Conservation (phyloP, 2,797 vertebrate genomes). For the Macropodus opercularis region DNA sequence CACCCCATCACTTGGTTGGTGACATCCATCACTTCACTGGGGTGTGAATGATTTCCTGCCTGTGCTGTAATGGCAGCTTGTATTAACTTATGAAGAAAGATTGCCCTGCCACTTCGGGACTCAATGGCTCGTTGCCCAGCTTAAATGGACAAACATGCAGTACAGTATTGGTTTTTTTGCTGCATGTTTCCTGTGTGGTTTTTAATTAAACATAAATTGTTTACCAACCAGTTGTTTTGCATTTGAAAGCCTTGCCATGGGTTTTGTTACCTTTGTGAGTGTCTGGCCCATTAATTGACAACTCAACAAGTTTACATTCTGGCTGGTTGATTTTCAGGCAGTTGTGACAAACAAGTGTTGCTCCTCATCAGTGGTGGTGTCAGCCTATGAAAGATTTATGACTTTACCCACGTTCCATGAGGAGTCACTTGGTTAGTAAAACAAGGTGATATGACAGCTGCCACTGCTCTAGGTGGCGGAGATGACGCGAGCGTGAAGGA, state of each 20-base stretch:
- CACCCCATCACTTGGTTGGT: neutral
- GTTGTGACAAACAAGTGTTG: neutral
- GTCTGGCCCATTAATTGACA: conserved; percentile 19
- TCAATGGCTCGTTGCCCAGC: conserved; percentile 2
- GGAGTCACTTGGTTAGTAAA: conserved; percentile 45
- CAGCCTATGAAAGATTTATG: conserved; percentile 54
- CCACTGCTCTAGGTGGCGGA: conserved; percentile 45
- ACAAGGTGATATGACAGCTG: conserved; percentile 65
- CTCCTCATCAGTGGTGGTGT: conserved; percentile 35
- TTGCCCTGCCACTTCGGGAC: neutral
- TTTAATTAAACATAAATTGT: conserved; percentile 9
- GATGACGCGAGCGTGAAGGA: conserved; percentile 1
- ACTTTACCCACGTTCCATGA: conserved; percentile 49
- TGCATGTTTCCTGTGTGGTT: conserved; percentile 8
- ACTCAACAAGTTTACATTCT: conserved; percentile 5
- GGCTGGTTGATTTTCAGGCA: conserved; percentile 14
- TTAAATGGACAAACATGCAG: neutral
- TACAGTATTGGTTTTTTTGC: neutral
- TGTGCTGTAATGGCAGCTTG: neutral
- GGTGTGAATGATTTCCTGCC: conserved; percentile 27
- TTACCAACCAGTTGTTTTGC: neutral
- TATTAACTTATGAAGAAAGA: conserved; percentile 28
- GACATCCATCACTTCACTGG: conserved; percentile 26
- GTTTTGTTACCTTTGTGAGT: conserved; percentile 6
- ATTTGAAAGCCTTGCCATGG: conserved; percentile 5